Base-by-base conservation (phyloP, 2,797 vertebrate species). In the Lacerta viridis region DNA sequence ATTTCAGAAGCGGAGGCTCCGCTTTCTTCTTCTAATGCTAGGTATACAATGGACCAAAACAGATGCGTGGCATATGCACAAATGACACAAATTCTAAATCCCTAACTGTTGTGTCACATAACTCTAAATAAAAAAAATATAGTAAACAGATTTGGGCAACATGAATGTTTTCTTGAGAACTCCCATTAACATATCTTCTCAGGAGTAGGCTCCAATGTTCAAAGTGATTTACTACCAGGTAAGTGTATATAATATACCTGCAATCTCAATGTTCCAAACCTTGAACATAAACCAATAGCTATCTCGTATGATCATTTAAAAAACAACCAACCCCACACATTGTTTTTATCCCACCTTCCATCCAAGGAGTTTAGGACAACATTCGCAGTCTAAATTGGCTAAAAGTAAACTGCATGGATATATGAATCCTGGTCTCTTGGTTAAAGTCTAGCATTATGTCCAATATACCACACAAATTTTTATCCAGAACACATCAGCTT, bases 1-100 rank as follows among this genome's bases (percentile, higher is more conserved):
- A 92, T 91, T 92, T 92, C 87, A 88, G 85, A 89, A 78, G 46
- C 20, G 55, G 41, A 17, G 36, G 88, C 79, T 84, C 77, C 50
- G 69, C 91, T 72, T 84, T 13, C 87, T 85, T 27, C 87, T 84
- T 78, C 82, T 69, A 66, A 88, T 75, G 79, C 61, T 55, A 87
- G 78, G 87, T 83, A 80, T 64, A 83, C 29, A 46, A 69, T 92
- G 89, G 77, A 39, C 68, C 68, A 88, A 80, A 55, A 55, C 68
- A 91, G 46, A 91, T 87, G 75, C 39, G 80, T 20, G 87, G 41
- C 88, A 85, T 88, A 87, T 84, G 55, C 11, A 90, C 3, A 59
- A 81, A 1, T 66, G 7, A 59, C 46, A 84, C 17, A 76, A 33
- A 68, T 29, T 66, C 61, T 75, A 64, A 83, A 79, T 87, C 33